Evolutionary conservation across 1,140 invertebrate genomes (phyloP).

Genomic region (Hylyphantes graminicola): DNA sequence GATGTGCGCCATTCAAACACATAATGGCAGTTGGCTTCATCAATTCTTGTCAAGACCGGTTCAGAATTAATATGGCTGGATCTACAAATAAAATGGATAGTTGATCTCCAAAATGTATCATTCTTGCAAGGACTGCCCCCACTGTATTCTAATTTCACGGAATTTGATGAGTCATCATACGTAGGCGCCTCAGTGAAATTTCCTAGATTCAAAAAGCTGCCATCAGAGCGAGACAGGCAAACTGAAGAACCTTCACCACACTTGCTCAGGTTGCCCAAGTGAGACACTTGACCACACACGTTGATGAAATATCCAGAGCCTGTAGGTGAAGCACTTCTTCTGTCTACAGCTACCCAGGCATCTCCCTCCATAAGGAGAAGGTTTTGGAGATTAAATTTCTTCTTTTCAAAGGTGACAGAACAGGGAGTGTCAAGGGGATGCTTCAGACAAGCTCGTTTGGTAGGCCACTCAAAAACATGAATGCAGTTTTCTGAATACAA

Average conservation of each 20-base stretch:
- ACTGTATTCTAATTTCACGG: constrained; percentile 47
- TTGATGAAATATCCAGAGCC: constrained; percentile 50
- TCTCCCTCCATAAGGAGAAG: constrained; percentile 26
- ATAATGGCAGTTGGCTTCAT: constrained; percentile 65
- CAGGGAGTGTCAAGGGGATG: constrained; percentile 25
- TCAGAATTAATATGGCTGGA: constrained; percentile 59
- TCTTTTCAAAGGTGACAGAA: constrained; percentile 19
- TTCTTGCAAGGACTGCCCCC: constrained; percentile 47
- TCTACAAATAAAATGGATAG: constrained; percentile 63
- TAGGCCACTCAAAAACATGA: constrained; percentile 62
- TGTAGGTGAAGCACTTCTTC: constrained; percentile 7
- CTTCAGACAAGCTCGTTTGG: constrained; percentile 53
- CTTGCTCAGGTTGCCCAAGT: background rate
- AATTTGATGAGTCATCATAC: constrained; percentile 44
- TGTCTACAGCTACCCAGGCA: constrained; percentile 45
- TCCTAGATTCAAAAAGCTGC: constrained; percentile 49
- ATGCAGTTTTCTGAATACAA: constrained; percentile 43
- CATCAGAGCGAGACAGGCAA: constrained; percentile 48
- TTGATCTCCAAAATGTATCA: constrained; percentile 34
- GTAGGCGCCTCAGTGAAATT: constrained; percentile 51
- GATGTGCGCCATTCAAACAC: constrained; percentile 68
- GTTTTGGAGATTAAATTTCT: constrained; percentile 26
- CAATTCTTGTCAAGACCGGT: constrained; percentile 49
- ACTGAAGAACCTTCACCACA: constrained; percentile 49
- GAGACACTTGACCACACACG: constrained; percentile 54